Base-by-base conservation (phyloP, 2,113 vertebrate species). In the Rana temporaria region DNA sequence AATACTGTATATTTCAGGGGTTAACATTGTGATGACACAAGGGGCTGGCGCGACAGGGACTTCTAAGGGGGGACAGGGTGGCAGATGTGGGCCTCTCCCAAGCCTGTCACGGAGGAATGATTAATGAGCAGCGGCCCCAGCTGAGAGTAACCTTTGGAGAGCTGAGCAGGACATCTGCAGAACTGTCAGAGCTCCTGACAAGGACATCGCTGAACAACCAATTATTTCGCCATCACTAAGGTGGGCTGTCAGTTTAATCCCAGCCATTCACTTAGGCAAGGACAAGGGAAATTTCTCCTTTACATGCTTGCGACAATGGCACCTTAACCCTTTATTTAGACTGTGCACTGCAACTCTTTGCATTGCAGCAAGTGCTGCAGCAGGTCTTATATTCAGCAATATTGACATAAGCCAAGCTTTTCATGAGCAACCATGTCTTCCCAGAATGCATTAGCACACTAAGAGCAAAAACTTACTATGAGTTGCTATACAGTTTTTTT, bases 181-280 rank as follows among this genome's bases (percentile, higher is more conserved):
- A 97, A 97, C 98, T 99, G 97, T 99, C 98, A 99, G 94, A 90
- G 94, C 96, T 96, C 81, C 96, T 98, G 97, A 99, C 98, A 99
- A 99, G 98, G 98, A 99, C 98, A 97, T 96, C 98, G 97, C 98
- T 98, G 98, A 99, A 98, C 97, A 99, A 99, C 97, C 97, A 99
- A 99, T 99, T 99, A 99, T 98, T 98, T 98, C 96, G 96, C 97
- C 98, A 98, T 99, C 97, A 97, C 97, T 98, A 98, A 99, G 97
- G 97, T 99, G 97, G 97, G 95, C 96, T 99, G 98, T 99, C 97
- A 99, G 96, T 97, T 97, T 98, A 97, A 99, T 99, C 97, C 96
- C 93, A 97, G 97, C 97, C 97, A 99, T 96, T 97, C 96, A 97
- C 96, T 98, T 97, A 97, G 95, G 97, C 98, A 99, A 99, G 98